Evolutionary conservation across 1,140 invertebrate genomes (phyloP).

Genomic region (Zaprionus camerounensis): DNA sequence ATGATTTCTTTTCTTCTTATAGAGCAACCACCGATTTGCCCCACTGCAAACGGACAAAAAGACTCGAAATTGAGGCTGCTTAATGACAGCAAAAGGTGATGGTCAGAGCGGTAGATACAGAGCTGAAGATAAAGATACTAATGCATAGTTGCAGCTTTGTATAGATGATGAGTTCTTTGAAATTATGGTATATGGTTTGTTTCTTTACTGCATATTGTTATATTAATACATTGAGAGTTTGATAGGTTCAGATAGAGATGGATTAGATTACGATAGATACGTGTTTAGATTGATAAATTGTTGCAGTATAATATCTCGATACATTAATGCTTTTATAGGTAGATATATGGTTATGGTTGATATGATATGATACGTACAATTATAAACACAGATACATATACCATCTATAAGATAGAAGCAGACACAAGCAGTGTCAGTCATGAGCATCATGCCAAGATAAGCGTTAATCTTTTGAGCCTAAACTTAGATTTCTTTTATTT

Average conservation of each 20-base stretch:
- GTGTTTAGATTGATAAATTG: background rate
- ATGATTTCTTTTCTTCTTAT: slow-evolving; percentile 48
- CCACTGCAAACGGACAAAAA: slow-evolving; percentile 26
- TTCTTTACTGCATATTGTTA: background rate
- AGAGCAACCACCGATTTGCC: slow-evolving; percentile 31
- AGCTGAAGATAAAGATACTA: slow-evolving; percentile 22
- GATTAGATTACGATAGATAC: too few relatives aligned
- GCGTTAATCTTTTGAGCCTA: slow-evolving; percentile 71
- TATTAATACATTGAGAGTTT: too few relatives aligned
- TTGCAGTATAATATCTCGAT: too few relatives aligned
- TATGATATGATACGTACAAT: background rate
- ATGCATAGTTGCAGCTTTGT: background rate
- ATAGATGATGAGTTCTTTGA: background rate
- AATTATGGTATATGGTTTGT: background rate
- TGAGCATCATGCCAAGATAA: slow-evolving; percentile 60
- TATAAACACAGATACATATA: background rate
- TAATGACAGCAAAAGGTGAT: slow-evolving; percentile 66
- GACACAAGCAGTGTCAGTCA: slow-evolving; percentile 14
- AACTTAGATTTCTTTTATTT: slow-evolving; percentile 74
- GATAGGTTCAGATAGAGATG: too few relatives aligned
- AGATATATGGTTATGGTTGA: background rate
- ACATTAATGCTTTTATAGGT: background rate
- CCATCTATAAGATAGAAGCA: slow-evolving; percentile 24
- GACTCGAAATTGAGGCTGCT: slow-evolving; percentile 56
- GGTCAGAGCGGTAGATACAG: slow-evolving; percentile 23